Percentiles rank a stretch among this genome's conserved stretches.
Evolutionary conservation across 1,140 invertebrate genomes (phyloP).

Genomic region (Drosophila hydei): DNA sequence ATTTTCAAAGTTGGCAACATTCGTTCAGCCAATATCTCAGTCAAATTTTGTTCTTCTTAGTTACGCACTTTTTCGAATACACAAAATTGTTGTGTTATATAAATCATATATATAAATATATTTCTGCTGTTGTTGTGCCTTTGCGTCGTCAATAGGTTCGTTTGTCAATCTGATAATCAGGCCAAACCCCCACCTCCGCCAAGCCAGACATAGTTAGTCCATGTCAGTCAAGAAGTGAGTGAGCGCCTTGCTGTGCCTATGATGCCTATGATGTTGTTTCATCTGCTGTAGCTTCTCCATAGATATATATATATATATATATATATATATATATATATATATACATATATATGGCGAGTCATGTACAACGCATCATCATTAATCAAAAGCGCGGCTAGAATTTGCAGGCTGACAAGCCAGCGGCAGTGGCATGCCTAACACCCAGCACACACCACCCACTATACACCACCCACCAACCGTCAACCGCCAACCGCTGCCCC

Average conservation of each 20-base stretch:
- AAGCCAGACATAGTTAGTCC: neutral
- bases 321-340: too few species aligned
- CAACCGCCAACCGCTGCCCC: neutral
- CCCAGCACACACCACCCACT: neutral
- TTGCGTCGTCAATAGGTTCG: conserved; percentile 42
- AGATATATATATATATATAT: neutral
- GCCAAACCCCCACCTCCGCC: neutral
- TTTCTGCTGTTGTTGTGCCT: conserved; percentile 6
- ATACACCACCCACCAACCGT: neutral
- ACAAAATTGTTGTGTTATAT: neutral
- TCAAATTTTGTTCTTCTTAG: too few species aligned
- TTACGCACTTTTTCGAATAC: too few species aligned
- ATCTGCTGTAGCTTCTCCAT: neutral
- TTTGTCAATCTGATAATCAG: conserved; percentile 50
- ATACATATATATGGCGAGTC: conserved; percentile 57
- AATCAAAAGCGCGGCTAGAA: conserved; percentile 67
- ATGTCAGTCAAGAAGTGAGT: conserved; percentile 31
- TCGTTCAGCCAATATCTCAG: too few species aligned
- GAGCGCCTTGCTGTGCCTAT: neutral
- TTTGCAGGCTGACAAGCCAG: conserved; percentile 30
- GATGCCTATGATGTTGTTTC: neutral
- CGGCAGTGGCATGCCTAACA: neutral
- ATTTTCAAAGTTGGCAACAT: too few species aligned
- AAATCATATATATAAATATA: neutral
- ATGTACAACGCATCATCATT: conserved; percentile 78